Conservation (phyloP, 92 coral and sea anemone species). For the Palythoa caribaeorum region DNA sequence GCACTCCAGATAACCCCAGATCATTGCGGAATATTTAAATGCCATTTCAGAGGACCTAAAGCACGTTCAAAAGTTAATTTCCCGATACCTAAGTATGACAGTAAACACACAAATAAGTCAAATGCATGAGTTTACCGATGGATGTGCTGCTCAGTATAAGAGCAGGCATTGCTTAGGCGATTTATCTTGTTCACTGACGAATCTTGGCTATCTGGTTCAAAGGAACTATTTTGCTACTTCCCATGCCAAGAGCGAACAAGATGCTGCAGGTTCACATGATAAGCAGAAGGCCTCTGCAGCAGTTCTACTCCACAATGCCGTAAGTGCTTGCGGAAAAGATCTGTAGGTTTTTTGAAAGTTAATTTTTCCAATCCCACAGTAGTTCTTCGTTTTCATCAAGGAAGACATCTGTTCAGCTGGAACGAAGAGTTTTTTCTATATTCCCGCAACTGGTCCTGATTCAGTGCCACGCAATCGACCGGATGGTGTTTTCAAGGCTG, state of each 20-base stretch:
- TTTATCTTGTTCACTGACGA: not conserved
- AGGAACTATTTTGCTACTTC: not conserved
- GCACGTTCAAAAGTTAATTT: too few relatives aligned
- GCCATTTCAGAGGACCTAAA: too few relatives aligned
- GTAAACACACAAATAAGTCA: not conserved
- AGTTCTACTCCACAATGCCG: not conserved
- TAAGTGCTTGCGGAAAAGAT: not conserved
- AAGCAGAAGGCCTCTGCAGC: conserved; percentile 6
- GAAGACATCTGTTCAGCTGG: conserved; percentile 10
- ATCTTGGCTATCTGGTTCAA: not conserved
- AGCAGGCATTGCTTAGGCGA: not conserved
- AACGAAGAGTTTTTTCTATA: conserved; percentile 1
- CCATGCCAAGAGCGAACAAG: conserved; percentile 5
- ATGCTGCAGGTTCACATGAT: not conserved
- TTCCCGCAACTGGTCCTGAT: not conserved
- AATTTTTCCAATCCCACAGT: not conserved
- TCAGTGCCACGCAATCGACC: not conserved
- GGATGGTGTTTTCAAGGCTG: not conserved
- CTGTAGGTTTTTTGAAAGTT: not conserved
- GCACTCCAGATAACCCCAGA: too few relatives aligned
- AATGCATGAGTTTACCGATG: not conserved
- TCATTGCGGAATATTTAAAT: too few relatives aligned
- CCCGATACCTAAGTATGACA: not conserved
- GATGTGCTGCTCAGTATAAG: conserved; percentile 4
- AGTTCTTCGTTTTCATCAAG: conserved; percentile 10